Conservation (phyloP, 2,797 vertebrate genomes). For the Gymnocypris eckloni region DNA sequence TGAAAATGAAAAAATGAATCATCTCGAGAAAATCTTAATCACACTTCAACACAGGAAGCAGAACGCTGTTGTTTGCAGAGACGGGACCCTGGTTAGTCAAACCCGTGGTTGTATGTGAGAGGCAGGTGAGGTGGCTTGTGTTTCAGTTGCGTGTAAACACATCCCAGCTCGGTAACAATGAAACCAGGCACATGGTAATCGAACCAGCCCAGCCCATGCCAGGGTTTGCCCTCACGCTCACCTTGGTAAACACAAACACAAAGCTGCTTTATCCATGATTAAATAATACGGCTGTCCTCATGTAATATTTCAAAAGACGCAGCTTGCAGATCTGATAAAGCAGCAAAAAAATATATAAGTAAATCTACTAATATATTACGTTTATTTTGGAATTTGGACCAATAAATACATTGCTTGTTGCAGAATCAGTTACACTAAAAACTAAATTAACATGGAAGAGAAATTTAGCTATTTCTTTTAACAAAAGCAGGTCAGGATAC, state of each 20-base stretch:
- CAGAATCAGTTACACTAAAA: not conserved
- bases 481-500: not conserved
- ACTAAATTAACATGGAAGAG: not conserved
- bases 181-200: conserved; percentile 63
- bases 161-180: conserved; percentile 62
- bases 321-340: not conserved
- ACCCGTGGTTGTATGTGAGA: conserved; percentile 37
- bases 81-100: conserved; percentile 12
- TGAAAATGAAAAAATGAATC: not conserved
- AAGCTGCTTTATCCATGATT: not conserved
- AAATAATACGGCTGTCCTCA: not conserved
- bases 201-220: conserved; percentile 50
- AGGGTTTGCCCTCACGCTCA: conserved; percentile 38
- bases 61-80: not conserved
- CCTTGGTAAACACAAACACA: conserved; percentile 1
- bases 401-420: not conserved
- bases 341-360: not conserved
- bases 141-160: conserved; percentile 74
- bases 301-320: conserved; percentile 2
- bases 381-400: not conserved
- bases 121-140: conserved; percentile 62
- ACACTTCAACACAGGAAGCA: conserved; percentile 36
- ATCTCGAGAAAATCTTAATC: conserved; percentile 2
- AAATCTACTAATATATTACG: not conserved
- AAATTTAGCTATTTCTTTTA: not conserved